Evolutionary conservation across 2,888 invertebrate genomes (phyloP).

Genomic region (Stenodema calcarata): DNA sequence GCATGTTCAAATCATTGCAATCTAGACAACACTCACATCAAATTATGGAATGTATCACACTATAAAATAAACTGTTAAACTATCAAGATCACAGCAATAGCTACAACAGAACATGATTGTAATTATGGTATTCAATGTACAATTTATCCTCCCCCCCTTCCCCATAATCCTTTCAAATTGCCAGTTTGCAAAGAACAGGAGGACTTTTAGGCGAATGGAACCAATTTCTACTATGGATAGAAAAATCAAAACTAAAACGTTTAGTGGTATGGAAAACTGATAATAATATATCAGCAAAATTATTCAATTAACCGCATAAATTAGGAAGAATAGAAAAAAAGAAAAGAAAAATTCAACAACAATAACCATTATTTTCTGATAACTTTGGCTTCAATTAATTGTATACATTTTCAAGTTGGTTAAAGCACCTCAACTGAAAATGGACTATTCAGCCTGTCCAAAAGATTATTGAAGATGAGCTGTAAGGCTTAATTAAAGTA

Average conservation of each 20-base stretch:
- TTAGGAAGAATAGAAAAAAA: background rate
- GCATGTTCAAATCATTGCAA: background rate
- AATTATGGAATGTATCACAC: constrained; percentile 34
- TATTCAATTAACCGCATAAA: background rate
- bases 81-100: constrained; percentile 42
- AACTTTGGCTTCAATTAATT: constrained; percentile 17
- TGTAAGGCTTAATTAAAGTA: background rate
- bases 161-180: background rate
- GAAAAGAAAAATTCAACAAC: constrained; percentile 7
- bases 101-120: constrained; percentile 34
- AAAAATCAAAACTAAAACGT: background rate
- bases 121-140: background rate
- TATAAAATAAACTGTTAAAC: constrained; percentile 40
- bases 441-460: background rate
- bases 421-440: background rate
- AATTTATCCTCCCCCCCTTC: background rate
- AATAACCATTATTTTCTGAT: constrained; percentile 2
- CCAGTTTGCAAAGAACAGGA: background rate
- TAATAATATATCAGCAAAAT: background rate
- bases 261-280: background rate
- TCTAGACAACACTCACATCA: background rate
- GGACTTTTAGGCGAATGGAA: background rate
- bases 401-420: background rate
- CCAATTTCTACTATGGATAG: background rate
- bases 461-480: background rate